Conservation (phyloP, 1,140 invertebrate genomes). For the Dufourea novaeangliae region DNA sequence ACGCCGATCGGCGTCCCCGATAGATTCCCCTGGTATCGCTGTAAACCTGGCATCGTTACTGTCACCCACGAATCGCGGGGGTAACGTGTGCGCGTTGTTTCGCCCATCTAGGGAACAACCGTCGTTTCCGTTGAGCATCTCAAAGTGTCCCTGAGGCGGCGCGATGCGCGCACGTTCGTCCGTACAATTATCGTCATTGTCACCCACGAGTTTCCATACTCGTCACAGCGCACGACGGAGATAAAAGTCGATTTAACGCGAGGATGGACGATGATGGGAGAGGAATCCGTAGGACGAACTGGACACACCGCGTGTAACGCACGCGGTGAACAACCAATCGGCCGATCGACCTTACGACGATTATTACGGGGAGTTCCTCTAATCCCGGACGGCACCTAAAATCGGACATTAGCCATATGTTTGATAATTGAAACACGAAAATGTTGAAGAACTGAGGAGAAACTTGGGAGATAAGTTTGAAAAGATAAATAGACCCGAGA, state of each 20-base stretch:
- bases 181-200: slow-evolving; percentile 61
- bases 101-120: neutral
- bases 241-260: slow-evolving; percentile 11
- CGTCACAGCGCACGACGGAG: slow-evolving; percentile 13
- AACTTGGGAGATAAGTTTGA: too few relatives aligned
- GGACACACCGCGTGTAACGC: neutral
- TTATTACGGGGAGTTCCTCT: too few relatives aligned
- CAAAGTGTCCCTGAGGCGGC: neutral
- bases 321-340: slow-evolving; percentile 39
- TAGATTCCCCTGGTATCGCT: neutral
- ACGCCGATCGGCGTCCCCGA: slow-evolving; percentile 9
- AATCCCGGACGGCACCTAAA: too few relatives aligned
- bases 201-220: slow-evolving; percentile 68
- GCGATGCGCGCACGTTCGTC: slow-evolving; percentile 16
- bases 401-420: too few relatives aligned
- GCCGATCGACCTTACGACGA: slow-evolving; percentile 50
- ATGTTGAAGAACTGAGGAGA: too few relatives aligned
- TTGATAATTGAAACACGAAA: too few relatives aligned
- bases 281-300: too few relatives aligned
- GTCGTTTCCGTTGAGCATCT: neutral
- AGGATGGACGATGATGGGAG: neutral
- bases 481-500: too few relatives aligned
- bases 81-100: slow-evolving; percentile 19
- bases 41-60: slow-evolving; percentile 58
- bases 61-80: slow-evolving; percentile 59